These are phyloP conservation scores for Choreutis nemorana DNA, from an alignment of 2,888 invertebrate species.

Conservation along the genomic window DNA sequence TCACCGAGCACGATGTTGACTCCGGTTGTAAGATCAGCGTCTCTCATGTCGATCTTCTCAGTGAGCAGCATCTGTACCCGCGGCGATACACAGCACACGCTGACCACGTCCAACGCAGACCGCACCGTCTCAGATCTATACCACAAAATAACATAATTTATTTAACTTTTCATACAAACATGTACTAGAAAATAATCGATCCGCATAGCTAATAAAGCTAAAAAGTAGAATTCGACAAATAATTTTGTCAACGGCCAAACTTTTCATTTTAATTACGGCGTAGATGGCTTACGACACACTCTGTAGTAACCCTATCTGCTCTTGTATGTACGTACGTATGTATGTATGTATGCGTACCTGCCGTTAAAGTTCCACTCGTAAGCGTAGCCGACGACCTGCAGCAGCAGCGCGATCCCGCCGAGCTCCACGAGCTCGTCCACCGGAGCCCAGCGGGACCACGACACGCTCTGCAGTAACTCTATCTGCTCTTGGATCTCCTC, in stretches of 20 bases:
- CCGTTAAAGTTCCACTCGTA: conserved; percentile 94
- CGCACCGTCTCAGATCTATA: conserved; percentile 50
- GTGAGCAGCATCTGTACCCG: conserved; percentile 78
- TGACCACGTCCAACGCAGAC: conserved; percentile 79
- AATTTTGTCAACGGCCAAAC: no score
- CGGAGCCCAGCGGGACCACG: conserved; percentile 82
- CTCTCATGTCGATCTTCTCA: conserved; percentile 79
- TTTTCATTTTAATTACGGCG: no score
- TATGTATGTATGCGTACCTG: conserved; percentile 66
- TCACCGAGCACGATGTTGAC: conserved; percentile 79
- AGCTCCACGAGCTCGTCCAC: conserved; percentile 87
- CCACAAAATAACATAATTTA: neutral
- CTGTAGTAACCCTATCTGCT: no score
- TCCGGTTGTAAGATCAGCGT: conserved; percentile 79
- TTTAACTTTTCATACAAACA: no score
- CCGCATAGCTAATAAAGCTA: no score
- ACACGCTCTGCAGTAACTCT: conserved; percentile 78
- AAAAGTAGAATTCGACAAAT: no score
- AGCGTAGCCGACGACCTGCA: conserved; percentile 88
- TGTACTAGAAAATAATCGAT: no score
- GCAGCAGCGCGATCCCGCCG: conserved; percentile 81
- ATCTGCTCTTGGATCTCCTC: conserved; percentile 90
- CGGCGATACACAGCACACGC: conserved; percentile 90
- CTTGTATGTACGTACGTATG: no score
- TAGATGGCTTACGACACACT: no score